A percentile compares a stretch with the other conserved stretches of the same genome.
Conservation (phyloP, 2,797 vertebrate species). For the Alcedo quadribrachys region DNA sequence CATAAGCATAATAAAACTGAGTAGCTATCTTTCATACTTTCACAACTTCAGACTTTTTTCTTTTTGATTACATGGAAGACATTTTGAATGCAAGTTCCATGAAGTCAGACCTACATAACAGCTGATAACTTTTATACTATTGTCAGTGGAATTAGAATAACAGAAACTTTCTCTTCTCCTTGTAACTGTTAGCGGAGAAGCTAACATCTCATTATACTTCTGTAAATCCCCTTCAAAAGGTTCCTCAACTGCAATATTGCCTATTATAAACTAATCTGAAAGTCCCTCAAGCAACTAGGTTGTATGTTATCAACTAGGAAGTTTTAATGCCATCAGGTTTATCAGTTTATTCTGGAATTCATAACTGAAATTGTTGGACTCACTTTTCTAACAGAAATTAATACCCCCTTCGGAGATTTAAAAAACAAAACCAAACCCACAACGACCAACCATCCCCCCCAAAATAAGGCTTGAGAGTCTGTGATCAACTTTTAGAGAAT, state of each 20-base stretch:
- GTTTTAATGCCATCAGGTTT: neutral
- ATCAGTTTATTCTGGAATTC: neutral
- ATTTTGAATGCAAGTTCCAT: neutral
- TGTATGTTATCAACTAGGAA: neutral
- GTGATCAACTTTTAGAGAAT: neutral
- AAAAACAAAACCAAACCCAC: neutral
- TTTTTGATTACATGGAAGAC: neutral
- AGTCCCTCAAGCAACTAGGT: neutral
- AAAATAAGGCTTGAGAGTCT: neutral
- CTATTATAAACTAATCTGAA: neutral
- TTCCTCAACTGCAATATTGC: neutral
- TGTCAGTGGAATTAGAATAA: neutral
- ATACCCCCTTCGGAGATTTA: neutral
- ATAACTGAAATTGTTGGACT: neutral
- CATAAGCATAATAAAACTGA: neutral
- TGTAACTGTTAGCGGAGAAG: neutral
- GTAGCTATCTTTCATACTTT: neutral
- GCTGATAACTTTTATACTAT: neutral
- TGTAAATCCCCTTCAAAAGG: neutral
- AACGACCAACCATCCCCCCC: neutral
- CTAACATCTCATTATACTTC: neutral
- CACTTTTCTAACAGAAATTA: neutral
- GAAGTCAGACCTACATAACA: neutral
- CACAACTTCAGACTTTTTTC: neutral
- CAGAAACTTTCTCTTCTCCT: neutral